Base-by-base conservation (phyloP, 1,140 invertebrate species). In the Drosophila lowei region DNA sequence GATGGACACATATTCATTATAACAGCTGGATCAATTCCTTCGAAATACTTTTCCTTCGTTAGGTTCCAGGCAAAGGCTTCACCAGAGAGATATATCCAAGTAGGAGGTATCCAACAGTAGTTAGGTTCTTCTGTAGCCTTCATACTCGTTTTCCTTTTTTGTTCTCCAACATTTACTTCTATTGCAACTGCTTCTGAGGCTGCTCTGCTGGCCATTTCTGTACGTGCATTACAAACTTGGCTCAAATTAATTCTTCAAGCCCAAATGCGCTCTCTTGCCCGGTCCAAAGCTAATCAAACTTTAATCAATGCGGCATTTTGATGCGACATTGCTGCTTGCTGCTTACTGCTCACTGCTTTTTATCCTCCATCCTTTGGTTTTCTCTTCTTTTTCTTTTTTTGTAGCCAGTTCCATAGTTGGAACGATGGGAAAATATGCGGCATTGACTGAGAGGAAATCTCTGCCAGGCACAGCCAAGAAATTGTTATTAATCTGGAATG, bases 281-380 rank as follows among this genome's bases (percentile, higher is more conserved):
- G 46, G 63, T 58, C 64, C 57, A 50, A 73, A 80, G 78, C 78
- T 80, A 80, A 80, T 80, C 78, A 80, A 80, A 80, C 72, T 80
- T 80, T 80, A 80, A 80, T 81, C 78, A 81, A 81, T 80, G 78
- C 78, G 78, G 78, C 72, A 81, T 80, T 77, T 80, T 81, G 66
- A 80, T 80, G 78, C 61, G 72, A 80, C 78, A 80, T 80, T 77
- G 72, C 62, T 50, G 16, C 18, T 16, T 1, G n/a, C 13, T 38
- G 34, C 11, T 38, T 38, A n/a, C n/a, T n/a, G n/a, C n/a, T n/a
- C n/a, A n/a, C 13, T 38, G 34, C 11, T 38, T 38, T 38, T 38
- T 38, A 38, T 38, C 11, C 34, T 38, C 34, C 13, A 13, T 38
- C 34, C 34, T 38, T 34, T 38, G 9, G 34, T 8, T 30, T 30